phyloP scores from a whole-genome alignment of 2,113 vertebrate species.

The Periophthalmus modestus region DNA sequence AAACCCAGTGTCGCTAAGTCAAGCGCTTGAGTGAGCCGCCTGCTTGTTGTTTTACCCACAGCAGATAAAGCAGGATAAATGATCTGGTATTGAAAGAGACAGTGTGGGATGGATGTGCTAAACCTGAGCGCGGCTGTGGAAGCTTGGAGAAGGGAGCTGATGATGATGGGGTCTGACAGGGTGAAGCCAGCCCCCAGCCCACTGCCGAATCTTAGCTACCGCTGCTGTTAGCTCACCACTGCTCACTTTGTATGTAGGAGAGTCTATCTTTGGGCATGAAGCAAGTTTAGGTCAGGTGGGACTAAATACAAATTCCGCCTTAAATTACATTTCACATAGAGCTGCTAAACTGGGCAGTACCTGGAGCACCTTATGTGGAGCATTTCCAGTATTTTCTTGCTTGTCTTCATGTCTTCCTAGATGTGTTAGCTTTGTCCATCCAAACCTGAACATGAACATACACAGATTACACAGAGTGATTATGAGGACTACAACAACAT shows the following conservation, averaged over 20 bases:
- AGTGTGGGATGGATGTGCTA: constrained; percentile 8
- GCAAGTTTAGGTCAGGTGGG: background rate
- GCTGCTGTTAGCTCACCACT: background rate
- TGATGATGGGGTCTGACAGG: background rate
- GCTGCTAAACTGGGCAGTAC: too few relatives aligned
- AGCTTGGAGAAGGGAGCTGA: constrained; percentile 18
- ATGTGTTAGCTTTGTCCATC: too few relatives aligned
- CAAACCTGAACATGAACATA: too few relatives aligned
- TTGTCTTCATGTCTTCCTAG: too few relatives aligned
- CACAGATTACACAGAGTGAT: too few relatives aligned
- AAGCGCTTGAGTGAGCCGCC: constrained; percentile 4
- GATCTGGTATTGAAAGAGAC: constrained; percentile 27
- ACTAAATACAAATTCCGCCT: too few relatives aligned
- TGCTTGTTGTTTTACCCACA: constrained; percentile 23
- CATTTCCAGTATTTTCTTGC: too few relatives aligned
- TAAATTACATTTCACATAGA: too few relatives aligned
- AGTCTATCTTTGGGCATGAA: background rate
- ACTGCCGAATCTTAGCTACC: background rate
- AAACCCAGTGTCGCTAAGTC: background rate
- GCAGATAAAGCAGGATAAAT: constrained; percentile 26
- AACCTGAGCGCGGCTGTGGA: constrained; percentile 11
- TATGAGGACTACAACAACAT: too few relatives aligned
- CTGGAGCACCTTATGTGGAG: too few relatives aligned
- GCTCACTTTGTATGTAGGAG: background rate
- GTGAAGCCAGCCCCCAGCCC: background rate